Percentiles rank a stretch among this genome's conserved stretches.
Evolutionary conservation across 1,140 invertebrate genomes (phyloP).

Genomic region (Drosophila nasuta): DNA sequence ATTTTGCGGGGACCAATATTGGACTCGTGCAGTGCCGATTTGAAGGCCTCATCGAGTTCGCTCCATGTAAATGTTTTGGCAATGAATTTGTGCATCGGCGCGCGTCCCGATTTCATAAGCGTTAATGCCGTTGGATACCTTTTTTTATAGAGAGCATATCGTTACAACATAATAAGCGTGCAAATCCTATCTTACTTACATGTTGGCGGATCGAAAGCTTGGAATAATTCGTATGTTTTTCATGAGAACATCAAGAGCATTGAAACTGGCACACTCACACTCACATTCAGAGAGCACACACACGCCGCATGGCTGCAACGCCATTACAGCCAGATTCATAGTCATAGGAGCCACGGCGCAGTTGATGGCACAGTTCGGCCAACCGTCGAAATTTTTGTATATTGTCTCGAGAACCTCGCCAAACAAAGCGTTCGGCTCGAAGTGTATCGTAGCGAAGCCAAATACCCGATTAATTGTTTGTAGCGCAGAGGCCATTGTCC

Average conservation of each 20-base stretch:
- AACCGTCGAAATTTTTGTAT: slow-evolving; percentile 51
- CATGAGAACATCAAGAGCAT: slow-evolving; percentile 74
- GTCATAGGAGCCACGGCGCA: slow-evolving; percentile 66
- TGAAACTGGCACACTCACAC: slow-evolving; percentile 68
- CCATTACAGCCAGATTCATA: slow-evolving; percentile 77
- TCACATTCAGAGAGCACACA: slow-evolving; percentile 75
- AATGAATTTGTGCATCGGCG: slow-evolving; percentile 67
- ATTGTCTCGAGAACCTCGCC: slow-evolving; percentile 61
- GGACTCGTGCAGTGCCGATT: slow-evolving; percentile 58
- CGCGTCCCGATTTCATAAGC: slow-evolving; percentile 60
- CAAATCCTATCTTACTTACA: slow-evolving; percentile 38
- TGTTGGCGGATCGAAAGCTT: slow-evolving; percentile 74
- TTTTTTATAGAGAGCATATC: too few species aligned
- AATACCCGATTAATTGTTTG: slow-evolving; percentile 45
- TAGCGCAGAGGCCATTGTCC: slow-evolving; percentile 33
- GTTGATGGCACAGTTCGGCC: slow-evolving; percentile 72
- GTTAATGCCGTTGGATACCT: slow-evolving; percentile 74
- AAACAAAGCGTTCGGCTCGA: slow-evolving; percentile 42
- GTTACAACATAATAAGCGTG: too few species aligned
- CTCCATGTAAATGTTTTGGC: slow-evolving; percentile 42
- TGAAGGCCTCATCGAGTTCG: slow-evolving; percentile 56
- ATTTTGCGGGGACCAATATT: slow-evolving; percentile 66
- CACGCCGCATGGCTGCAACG: slow-evolving; percentile 61
- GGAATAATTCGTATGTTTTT: slow-evolving; percentile 74
- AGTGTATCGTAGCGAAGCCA: slow-evolving; percentile 53